These are phyloP conservation scores for Trematocara variabile DNA, from an alignment of 2,113 vertebrate genomes.

Conservation along the genomic window DNA sequence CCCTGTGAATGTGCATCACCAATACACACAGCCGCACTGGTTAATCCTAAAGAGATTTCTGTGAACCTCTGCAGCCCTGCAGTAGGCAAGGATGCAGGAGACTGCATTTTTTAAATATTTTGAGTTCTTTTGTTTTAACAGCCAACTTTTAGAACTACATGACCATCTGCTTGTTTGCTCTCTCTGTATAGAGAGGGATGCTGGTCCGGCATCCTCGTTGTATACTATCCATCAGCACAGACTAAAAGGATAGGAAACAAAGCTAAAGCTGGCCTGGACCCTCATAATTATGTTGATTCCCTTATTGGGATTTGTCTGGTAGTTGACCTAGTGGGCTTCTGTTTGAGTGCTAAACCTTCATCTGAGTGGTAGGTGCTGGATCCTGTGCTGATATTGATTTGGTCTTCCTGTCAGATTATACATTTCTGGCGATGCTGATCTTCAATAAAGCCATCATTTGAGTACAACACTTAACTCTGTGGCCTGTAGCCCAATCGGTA, in stretches of 20 bases:
- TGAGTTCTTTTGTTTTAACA: conserved; percentile 20
- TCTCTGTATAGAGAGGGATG: neutral
- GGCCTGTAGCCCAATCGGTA: conserved; percentile 13
- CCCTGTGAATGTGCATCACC: conserved; percentile 40
- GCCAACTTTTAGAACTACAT: conserved; percentile 25
- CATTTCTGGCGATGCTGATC: conserved; percentile 28
- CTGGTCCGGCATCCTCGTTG: neutral
- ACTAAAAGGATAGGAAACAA: neutral
- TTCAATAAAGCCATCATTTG: conserved; percentile 35
- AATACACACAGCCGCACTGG: conserved; percentile 8
- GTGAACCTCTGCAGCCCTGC: conserved; percentile 13
- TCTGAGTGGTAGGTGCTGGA: conserved; percentile 21
- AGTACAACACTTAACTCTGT: conserved; percentile 33
- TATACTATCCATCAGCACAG: neutral
- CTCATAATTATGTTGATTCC: conserved; percentile 32
- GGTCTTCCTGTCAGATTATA: conserved; percentile 49
- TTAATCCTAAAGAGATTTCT: conserved; percentile 46
- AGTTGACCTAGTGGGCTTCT: conserved; percentile 20
- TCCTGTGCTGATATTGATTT: conserved; percentile 47
- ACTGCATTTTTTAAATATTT: neutral
- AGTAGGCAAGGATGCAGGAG: neutral
- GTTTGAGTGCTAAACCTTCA: conserved; percentile 25
- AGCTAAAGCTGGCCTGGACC: neutral
- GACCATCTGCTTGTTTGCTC: conserved; percentile 26
- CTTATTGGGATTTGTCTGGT: conserved; percentile 38